These are phyloP conservation scores for Argyresthia albistria DNA, from an alignment of 2,888 invertebrate genomes.

Conservation along the genomic window DNA sequence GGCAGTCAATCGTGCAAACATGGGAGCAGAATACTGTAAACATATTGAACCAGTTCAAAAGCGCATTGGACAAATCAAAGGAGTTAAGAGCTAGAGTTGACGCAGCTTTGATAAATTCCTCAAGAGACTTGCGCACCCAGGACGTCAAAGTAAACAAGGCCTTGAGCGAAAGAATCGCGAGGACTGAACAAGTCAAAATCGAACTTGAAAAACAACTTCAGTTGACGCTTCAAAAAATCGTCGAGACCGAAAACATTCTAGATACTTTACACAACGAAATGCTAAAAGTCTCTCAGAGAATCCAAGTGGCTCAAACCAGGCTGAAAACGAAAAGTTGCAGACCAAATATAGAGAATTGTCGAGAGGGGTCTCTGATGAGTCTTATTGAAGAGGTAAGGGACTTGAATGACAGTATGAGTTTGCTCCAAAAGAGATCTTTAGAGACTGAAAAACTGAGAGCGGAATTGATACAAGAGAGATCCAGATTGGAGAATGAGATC, in stretches of 20 bases:
- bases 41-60: constrained; percentile 81
- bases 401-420: constrained; percentile 50
- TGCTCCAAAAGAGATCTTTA: constrained; percentile 44
- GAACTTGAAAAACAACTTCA: constrained; percentile 79
- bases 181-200: constrained; percentile 81
- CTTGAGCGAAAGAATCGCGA: constrained; percentile 79
- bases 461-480: constrained; percentile 51
- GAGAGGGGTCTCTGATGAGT: constrained; percentile 52
- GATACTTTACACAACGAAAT: constrained; percentile 54
- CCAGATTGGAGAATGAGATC: constrained; percentile 52
- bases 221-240: constrained; percentile 52
- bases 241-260: constrained; percentile 54
- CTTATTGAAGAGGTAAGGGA: constrained; percentile 57
- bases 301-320: constrained; percentile 59
- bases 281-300: constrained; percentile 48
- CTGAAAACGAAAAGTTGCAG: constrained; percentile 50
- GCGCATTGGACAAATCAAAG: constrained; percentile 80
- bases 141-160: constrained; percentile 85
- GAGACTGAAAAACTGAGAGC: constrained; percentile 52
- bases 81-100: constrained; percentile 80
- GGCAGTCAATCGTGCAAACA: constrained; percentile 86
- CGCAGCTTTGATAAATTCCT: constrained; percentile 80
- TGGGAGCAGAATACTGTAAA: constrained; percentile 88
- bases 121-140: constrained; percentile 85
- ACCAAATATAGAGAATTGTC: constrained; percentile 57